Evolutionary conservation across 2,113 vertebrate genomes (phyloP).

Genomic region (Fulmarus glacialis): DNA sequence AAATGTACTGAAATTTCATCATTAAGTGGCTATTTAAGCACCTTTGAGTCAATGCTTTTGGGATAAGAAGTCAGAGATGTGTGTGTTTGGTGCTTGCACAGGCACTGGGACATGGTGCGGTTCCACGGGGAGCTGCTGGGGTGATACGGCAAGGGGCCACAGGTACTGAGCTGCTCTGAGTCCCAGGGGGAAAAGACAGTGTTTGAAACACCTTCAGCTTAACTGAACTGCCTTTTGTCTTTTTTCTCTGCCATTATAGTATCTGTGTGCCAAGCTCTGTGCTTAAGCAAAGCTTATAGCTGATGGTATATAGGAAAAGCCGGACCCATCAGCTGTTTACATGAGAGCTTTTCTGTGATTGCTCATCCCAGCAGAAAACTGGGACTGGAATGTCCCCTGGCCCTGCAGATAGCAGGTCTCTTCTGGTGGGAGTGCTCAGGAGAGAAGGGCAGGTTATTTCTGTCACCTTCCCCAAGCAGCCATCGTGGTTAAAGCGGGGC

Average conservation of each 20-base stretch:
- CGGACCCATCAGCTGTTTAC: background rate
- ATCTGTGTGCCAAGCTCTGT: background rate
- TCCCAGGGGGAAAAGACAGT: background rate
- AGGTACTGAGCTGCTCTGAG: rapidly evolving
- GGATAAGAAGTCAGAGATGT: background rate
- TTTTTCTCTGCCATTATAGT: background rate
- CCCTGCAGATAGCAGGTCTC: background rate
- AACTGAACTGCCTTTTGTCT: background rate
- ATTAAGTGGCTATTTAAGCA: background rate
- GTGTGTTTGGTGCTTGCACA: background rate
- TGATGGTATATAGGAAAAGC: background rate
- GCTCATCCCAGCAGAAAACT: background rate
- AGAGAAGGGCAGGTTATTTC: background rate
- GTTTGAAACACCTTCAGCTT: background rate
- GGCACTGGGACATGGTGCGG: background rate
- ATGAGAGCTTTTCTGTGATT: background rate
- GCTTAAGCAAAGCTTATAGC: background rate
- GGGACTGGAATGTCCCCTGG: background rate
- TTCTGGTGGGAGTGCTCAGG: background rate
- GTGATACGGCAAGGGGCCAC: background rate
- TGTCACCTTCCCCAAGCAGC: background rate
- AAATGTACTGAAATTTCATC: background rate
- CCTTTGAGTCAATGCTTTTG: background rate
- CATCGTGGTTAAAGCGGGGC: rapidly evolving
- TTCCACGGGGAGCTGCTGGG: background rate